Evolutionary conservation across 2,888 invertebrate species (phyloP), one percentile per base, ranked within the genome.

Genomic region (Leptinotarsa juncta): DNA sequence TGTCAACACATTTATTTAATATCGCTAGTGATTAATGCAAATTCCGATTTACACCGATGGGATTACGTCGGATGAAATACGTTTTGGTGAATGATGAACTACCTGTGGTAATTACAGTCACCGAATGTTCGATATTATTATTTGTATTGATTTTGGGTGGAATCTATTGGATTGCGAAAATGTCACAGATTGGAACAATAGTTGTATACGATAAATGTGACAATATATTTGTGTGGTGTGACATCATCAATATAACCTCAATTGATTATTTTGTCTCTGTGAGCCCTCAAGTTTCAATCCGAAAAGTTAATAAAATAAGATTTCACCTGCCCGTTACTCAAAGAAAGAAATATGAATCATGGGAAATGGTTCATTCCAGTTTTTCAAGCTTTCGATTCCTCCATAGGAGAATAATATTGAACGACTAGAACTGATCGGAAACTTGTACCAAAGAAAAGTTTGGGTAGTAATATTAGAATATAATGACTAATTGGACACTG

Each of bases 71-170:
- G 57, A 12, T 62, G 42, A 62, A 62, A 62, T 62, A 62, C 62
- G 62, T 62, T 62, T 42, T n/a, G 42, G 32, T 62, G 62, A 42
- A 62, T 62, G 62, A 62, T 62, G 62, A 62, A 62, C 62, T 62
- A 62, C 2, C 18, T 62, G 62, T 62, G 62, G 62, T 62, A 62
- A 62, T 62, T 62, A 62, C 62, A 62, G 62, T 32, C 26, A 42
- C 62, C 62, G 42, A 42, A 62, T 42, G 62, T 62, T 62, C 32
- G 62, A 62, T 62, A 42, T 62, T 42, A 62, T 62, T 62, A 62
- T 62, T 32, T 18, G 62, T 3, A 16, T 42, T 32, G n/a, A 26
- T 42, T 62, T 62, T 57, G 20, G 5, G 18, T 57, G 1, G 23
- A 23, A 57, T 26, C 20, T 20, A 57, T 57, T 57, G 20, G 57